Conservation (phyloP, 2,113 vertebrate genomes). For the Gymnarchus niloticus region DNA sequence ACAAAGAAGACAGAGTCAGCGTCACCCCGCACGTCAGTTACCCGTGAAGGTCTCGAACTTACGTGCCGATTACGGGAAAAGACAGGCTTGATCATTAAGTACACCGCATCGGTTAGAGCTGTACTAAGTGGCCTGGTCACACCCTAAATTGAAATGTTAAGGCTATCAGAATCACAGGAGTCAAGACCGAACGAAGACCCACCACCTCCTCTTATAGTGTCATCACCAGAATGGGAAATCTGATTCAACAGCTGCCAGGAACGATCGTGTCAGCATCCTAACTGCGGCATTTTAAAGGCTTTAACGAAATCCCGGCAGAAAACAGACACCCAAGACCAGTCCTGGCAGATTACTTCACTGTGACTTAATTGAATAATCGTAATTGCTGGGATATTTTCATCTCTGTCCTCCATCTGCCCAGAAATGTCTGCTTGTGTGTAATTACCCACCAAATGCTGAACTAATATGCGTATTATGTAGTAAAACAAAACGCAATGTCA, state of each 20-base stretch:
- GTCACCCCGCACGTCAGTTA: neutral
- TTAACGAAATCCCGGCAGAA: neutral
- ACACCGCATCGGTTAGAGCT: neutral
- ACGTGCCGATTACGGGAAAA: no score
- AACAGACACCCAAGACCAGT: neutral
- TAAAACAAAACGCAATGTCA: neutral
- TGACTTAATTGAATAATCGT: slow-evolving; percentile 4
- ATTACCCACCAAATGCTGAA: neutral
- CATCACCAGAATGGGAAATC: neutral
- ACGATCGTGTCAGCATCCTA: neutral
- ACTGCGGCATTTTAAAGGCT: neutral
- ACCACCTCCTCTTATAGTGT: neutral
- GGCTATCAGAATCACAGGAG: neutral
- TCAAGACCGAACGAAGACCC: neutral
- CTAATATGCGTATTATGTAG: neutral
- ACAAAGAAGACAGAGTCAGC: slow-evolving; percentile 36
- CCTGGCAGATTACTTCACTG: neutral
- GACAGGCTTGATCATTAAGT: neutral
- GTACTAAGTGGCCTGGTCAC: neutral
- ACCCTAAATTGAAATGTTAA: neutral
- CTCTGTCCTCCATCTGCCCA: neutral
- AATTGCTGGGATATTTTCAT: slow-evolving; percentile 5
- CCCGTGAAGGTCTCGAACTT: neutral
- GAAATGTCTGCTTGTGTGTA: neutral
- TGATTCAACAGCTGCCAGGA: neutral